A percentile compares a stretch with the other conserved stretches of the same genome.
Evolutionary conservation across 2,797 vertebrate genomes (phyloP).

Genomic region (Tragopan temminckii): DNA sequence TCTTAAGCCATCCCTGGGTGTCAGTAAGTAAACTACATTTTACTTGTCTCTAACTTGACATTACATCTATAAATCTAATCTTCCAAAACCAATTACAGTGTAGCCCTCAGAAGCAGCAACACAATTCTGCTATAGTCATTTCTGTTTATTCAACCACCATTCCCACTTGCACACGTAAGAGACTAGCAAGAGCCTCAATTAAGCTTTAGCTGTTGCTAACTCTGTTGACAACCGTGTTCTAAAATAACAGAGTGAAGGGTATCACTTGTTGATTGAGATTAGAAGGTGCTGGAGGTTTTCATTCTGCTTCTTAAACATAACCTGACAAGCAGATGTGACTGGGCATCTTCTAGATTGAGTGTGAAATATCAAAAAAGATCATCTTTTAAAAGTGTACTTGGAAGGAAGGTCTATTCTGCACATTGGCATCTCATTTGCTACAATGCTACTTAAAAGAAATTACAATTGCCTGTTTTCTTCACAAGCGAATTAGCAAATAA

Average conservation of each 20-base stretch:
- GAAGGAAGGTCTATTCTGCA: not conserved
- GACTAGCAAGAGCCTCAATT: not conserved
- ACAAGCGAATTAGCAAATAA: not conserved
- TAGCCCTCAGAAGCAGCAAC: not conserved
- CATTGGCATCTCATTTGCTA: not conserved
- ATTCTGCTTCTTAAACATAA: not conserved
- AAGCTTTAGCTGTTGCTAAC: not conserved
- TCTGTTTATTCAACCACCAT: not conserved
- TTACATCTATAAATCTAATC: not conserved
- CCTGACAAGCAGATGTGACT: not conserved
- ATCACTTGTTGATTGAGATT: not conserved
- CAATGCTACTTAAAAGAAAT: not conserved
- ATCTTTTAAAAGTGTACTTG: not conserved
- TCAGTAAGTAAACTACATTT: conserved; percentile 83
- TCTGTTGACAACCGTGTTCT: not conserved
- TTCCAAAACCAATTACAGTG: not conserved
- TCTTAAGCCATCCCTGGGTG: conserved; percentile 95
- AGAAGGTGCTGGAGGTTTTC: not conserved
- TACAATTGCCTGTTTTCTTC: not conserved
- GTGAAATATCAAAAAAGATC: not conserved
- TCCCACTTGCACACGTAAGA: not conserved
- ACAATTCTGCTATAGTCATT: not conserved
- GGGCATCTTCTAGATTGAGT: not conserved
- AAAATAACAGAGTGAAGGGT: not conserved
- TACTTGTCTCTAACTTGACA: not conserved